Evolutionary conservation across 2,888 invertebrate genomes (phyloP).

Genomic region (Anodontia alba): DNA sequence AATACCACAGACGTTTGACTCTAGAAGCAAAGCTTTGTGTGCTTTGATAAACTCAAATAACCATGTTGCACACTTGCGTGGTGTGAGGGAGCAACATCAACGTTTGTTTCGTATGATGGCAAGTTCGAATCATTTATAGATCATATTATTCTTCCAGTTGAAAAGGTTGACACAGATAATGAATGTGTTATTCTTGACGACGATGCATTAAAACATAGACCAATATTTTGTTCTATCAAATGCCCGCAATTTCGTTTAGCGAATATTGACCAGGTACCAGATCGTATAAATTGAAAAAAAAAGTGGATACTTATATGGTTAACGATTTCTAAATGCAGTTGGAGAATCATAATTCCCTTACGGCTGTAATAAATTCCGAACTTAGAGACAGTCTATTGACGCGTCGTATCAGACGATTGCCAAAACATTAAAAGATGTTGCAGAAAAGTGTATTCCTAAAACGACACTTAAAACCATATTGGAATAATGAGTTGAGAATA

Average conservation of each 20-base stretch:
- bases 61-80: neutral
- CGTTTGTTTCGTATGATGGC: neutral
- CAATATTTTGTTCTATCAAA: neutral
- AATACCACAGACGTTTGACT: neutral
- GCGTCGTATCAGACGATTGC: neutral
- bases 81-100: neutral
- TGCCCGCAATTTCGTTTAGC: neutral
- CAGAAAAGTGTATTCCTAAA: neutral
- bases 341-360: neutral
- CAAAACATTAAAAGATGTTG: neutral
- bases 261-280: neutral
- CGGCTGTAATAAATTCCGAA: neutral
- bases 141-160: neutral
- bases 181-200: neutral
- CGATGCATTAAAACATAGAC: neutral
- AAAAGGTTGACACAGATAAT: neutral
- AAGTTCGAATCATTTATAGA: neutral
- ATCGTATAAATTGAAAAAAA: neutral
- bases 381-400: neutral
- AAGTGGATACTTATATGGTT: neutral
- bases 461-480: neutral
- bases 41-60: neutral
- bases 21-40: neutral
- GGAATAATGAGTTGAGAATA: neutral
- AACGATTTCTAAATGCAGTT: neutral